A percentile compares a stretch with the other conserved stretches of the same genome.
phyloP scores from a whole-genome alignment of 1,140 invertebrate genomes.

The Drosophila mojavensis region DNA sequence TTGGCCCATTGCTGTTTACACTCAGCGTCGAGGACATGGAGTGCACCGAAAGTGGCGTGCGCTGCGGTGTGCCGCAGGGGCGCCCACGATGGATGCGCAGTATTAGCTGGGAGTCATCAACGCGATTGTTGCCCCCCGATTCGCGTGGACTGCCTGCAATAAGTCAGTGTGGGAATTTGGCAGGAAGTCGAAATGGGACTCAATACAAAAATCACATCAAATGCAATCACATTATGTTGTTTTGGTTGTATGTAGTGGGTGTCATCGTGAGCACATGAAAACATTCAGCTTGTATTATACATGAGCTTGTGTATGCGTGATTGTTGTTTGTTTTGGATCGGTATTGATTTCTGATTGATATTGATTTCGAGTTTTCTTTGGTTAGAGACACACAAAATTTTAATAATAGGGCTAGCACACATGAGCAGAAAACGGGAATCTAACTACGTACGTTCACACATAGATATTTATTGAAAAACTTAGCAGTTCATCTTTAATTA shows the following conservation, averaged over 20 bases:
- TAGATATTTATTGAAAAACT: slow-evolving; percentile 58
- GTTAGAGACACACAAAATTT: slow-evolving; percentile 46
- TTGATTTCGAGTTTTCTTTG: slow-evolving; percentile 10
- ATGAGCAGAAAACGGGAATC: slow-evolving; percentile 51
- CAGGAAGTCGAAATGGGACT: slow-evolving; percentile 45
- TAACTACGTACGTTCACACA: slow-evolving; percentile 72
- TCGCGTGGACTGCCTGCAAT: slow-evolving; percentile 80
- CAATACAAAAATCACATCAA: slow-evolving; percentile 30
- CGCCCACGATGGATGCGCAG: slow-evolving; percentile 94
- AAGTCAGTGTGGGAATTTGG: slow-evolving; percentile 59
- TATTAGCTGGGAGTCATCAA: slow-evolving; percentile 94
- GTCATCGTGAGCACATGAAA: slow-evolving; percentile 38
- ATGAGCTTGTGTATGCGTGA: slow-evolving; percentile 61
- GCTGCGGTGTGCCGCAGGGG: slow-evolving; percentile 73
- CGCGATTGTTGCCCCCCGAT: slow-evolving; percentile 86
- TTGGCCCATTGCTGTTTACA: slow-evolving; percentile 72
- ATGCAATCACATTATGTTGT: slow-evolving; percentile 11
- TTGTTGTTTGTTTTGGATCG: slow-evolving; percentile 23
- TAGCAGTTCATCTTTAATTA: slow-evolving; percentile 37
- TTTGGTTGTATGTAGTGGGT: slow-evolving; percentile 18
- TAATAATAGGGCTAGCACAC: slow-evolving; percentile 15
- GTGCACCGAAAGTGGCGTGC: slow-evolving; percentile 77
- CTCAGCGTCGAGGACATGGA: slow-evolving; percentile 81
- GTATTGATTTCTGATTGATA: slow-evolving; percentile 7
- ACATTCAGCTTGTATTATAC: slow-evolving; percentile 68